A percentile compares a stretch with the other conserved stretches of the same genome.
These are phyloP conservation scores for Telenomus remus DNA, from an alignment of 1,140 invertebrate genomes.

Conservation along the genomic window DNA sequence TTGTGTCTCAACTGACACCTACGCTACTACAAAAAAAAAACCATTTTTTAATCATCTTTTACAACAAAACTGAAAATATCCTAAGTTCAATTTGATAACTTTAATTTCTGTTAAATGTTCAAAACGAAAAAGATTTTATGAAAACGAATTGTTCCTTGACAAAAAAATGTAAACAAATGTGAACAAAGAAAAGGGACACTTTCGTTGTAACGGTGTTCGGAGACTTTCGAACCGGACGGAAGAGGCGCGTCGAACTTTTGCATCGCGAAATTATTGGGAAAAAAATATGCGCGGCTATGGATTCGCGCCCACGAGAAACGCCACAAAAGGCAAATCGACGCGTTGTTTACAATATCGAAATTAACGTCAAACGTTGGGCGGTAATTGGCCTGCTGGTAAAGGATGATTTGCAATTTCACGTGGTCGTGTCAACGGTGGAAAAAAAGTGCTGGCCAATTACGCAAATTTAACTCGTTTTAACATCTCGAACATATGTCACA, in stretches of 20 bases:
- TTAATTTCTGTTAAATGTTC: too few species aligned
- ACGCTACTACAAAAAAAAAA: conserved; percentile 45
- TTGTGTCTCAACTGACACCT: conserved; percentile 61
- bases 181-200: too few species aligned
- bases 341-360: conserved; percentile 56
- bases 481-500: conserved; percentile 68
- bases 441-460: conserved; percentile 30
- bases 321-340: conserved; percentile 55
- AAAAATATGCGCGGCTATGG: too few species aligned
- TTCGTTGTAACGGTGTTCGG: too few species aligned
- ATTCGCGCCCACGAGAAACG: conserved; percentile 60
- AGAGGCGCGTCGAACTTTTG: conserved; percentile 9
- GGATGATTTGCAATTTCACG: conserved; percentile 31
- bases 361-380: conserved; percentile 13
- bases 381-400: conserved; percentile 4
- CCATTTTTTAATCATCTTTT: too few species aligned
- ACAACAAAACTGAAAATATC: too few species aligned
- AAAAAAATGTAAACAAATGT: too few species aligned
- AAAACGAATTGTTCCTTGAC: too few species aligned
- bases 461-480: conserved; percentile 51
- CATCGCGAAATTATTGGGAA: too few species aligned
- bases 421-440: conserved; percentile 36
- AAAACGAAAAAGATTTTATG: too few species aligned
- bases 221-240: too few species aligned
- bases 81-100: too few species aligned